Conservation (phyloP, 1,140 invertebrate species). For the Panagrolaimus sp. region DNA sequence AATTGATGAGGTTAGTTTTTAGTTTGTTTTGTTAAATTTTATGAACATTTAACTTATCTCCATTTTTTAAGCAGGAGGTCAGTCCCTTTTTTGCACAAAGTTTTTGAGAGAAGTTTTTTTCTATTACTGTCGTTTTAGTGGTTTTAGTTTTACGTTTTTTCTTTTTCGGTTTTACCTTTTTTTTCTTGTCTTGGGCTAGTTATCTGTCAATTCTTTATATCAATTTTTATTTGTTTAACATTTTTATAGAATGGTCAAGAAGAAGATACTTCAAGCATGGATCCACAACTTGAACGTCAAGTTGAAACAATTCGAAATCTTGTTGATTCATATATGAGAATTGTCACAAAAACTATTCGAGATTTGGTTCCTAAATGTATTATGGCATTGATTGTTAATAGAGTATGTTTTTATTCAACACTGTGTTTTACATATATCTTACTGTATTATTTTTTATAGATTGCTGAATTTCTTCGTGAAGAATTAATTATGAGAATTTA, state of each 20-base stretch:
- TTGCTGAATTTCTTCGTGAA: conserved; percentile 93
- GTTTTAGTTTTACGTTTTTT: conserved; percentile 28
- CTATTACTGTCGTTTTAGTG: conserved; percentile 13
- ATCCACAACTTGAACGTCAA: conserved; percentile 89
- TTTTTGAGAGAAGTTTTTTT: conserved; percentile 17
- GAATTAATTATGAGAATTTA: conserved; percentile 93
- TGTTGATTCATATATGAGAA: conserved; percentile 99
- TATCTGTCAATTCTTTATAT: too few relatives aligned
- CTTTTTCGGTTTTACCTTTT: conserved; percentile 20
- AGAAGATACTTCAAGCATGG: conserved; percentile 71
- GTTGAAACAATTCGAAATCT: conserved; percentile 98
- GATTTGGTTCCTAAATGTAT: conserved; percentile 97
- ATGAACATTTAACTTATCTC: background rate
- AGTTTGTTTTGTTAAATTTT: background rate
- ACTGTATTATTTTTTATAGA: conserved; percentile 55
- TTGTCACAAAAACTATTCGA: conserved; percentile 94
- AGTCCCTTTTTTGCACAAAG: conserved; percentile 21
- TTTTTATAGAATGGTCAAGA: conserved; percentile 50
- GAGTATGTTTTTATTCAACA: conserved; percentile 63
- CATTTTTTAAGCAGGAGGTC: conserved; percentile 44
- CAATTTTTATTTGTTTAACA: conserved; percentile 13
- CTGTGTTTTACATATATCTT: background rate
- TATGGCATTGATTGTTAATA: conserved; percentile 96
- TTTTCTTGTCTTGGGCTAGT: conserved; percentile 23
- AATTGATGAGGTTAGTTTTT: conserved; percentile 75